Conservation (phyloP, 1,140 invertebrate genomes). For the Zophobas atratus region DNA sequence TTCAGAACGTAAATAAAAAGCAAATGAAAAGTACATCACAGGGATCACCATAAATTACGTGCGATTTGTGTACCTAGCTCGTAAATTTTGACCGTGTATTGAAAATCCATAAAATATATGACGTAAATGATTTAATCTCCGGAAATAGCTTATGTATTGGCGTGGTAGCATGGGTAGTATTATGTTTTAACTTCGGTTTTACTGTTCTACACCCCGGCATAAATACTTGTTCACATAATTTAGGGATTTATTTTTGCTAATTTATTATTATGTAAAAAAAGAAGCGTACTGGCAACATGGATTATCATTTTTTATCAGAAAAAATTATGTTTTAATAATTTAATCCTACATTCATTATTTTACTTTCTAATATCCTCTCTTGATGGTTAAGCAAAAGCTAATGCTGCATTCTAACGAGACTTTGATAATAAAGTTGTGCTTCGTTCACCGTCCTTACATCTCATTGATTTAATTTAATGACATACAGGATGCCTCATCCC, state of each 20-base stretch:
- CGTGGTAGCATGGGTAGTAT: slow-evolving; percentile 29
- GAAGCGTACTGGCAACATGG: background rate
- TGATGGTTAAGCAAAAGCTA: no score
- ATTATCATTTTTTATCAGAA: background rate
- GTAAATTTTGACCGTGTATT: slow-evolving; percentile 56
- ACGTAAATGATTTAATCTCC: slow-evolving; percentile 58
- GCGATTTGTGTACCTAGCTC: slow-evolving; percentile 55
- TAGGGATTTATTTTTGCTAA: slow-evolving; percentile 19
- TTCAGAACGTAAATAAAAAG: slow-evolving; percentile 44
- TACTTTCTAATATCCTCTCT: no score
- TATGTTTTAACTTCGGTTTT: slow-evolving; percentile 37
- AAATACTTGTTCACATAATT: slow-evolving; percentile 11
- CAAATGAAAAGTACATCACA: slow-evolving; percentile 47
- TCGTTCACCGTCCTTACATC: no score
- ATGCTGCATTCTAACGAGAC: no score
- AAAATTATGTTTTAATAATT: slow-evolving; percentile 5
- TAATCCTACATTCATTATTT: no score
- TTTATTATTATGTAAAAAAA: slow-evolving; percentile 27
- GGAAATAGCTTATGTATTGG: slow-evolving; percentile 51
- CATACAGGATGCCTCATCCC: no score
- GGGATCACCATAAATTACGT: slow-evolving; percentile 54
- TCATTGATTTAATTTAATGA: no score
- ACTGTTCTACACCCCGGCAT: slow-evolving; percentile 6
- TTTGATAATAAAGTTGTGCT: no score
- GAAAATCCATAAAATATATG: slow-evolving; percentile 58